Base-by-base conservation (phyloP, 2,888 invertebrate species). In the Papilio demoleus region DNA sequence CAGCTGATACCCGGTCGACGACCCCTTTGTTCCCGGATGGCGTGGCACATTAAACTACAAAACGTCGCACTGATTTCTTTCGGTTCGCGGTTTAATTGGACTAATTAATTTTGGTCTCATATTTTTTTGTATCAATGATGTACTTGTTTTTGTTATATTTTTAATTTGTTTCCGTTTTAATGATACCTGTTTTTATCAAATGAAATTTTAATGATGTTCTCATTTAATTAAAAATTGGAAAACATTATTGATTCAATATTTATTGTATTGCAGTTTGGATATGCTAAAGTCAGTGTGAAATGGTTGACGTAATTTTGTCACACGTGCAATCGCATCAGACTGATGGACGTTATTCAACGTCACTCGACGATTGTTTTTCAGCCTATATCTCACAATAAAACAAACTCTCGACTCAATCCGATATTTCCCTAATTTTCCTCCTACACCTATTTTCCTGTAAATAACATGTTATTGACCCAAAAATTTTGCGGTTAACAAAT, bases 401-500 rank as follows among this genome's bases (percentile, higher is more conserved):
- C 75, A 74, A 72, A 74, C 81, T 80, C 82, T 80, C 82, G 90
- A 88, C 90, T 90, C 79, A 90, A 83, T 83, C 88, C 73, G 72
- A 47, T 74, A 72, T 75, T 73, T 76, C 76, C 76, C 76, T 73
- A 76, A 78, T 73, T 81, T 88, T 89, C 90, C 90, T 90, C 81
- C 77, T 79, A 81, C 75, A 78, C 59, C n/a, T 62, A 65, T 79
- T 81, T 87, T 87, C 87, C 82, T 84, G 80, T 84, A 83, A 86
- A 79, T 80, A 75, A 76, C 80, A 80, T 86, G 90, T 87, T 89
- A 90, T 89, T 91, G 91, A 92, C 91, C 90, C 77, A 89, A 81
- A 84, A 77, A 76, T 17, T 17, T 34, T 45, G 42, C 36, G 60
- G 38, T 50, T 58, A 63, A 63, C 14, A 64, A 68, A 36, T 58